Evolutionary conservation across 2,113 vertebrate genomes (phyloP), one percentile per base, ranked within the genome.

Genomic region (Gymnogyps californianus): DNA sequence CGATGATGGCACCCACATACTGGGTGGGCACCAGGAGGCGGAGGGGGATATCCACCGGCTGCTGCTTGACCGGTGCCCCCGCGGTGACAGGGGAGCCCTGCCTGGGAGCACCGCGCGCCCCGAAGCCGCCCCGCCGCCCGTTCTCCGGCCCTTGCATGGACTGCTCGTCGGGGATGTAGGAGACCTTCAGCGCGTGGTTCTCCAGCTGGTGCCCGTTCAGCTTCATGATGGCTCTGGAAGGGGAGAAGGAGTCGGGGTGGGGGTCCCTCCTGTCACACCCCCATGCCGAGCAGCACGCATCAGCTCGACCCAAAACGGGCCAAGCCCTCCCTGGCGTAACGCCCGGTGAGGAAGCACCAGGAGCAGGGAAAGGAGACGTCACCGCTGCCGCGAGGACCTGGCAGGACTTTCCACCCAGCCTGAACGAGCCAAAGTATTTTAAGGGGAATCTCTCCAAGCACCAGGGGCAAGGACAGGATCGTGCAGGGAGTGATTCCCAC

Each of bases 1-100:
- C 99, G 0, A 99, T 99, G 97, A 99, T 99, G 95, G 99, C 99
- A 0, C 99, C 99, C 52, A 99, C 99, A 1, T 99, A 99, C 96
- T 99, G 99, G 1, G 99, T 99, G 91, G 99, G 99, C n/a, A 99
- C 99, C 90, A 99, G 98, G 86, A 99, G 98, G 20, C 99, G 98
- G 57, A 99, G 98, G 5, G 99, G 99, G 89, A 99, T 99, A 87
- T 99, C 99, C 10, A 98, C 98, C 1, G 99, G 99, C 80, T 99
- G 99, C 85, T 99, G 98, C 92, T 99, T 99, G 49, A 97, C 74
- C 0, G 98, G 98, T 18, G 98, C 98, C 9, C 98, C 98, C 0
- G 99, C 96, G 0, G 98, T 98, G 77, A 98, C 98, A 0, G 99
- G 99, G 6, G 99, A 99, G 10, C 99, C 99, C 18, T 99, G 98